These are phyloP conservation scores for Lathamus discolor DNA, from an alignment of 2,113 vertebrate genomes.

Conservation along the genomic window DNA sequence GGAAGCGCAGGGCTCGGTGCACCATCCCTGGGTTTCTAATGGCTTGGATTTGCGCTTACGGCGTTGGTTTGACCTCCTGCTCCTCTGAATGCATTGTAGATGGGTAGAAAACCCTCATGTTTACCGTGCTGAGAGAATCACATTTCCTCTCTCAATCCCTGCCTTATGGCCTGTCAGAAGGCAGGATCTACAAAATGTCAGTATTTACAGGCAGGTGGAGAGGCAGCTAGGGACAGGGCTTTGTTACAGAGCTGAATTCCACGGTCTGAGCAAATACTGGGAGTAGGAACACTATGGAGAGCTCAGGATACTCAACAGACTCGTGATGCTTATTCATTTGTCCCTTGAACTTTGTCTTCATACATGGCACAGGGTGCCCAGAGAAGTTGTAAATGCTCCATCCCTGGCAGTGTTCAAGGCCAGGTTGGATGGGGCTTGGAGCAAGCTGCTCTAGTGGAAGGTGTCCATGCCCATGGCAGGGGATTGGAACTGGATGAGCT, in stretches of 20 bases:
- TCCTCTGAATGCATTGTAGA: background rate
- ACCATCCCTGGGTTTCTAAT: background rate
- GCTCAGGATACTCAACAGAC: background rate
- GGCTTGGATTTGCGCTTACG: background rate
- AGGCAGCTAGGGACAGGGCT: background rate
- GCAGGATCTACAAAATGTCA: background rate
- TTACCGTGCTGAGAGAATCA: background rate
- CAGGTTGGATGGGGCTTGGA: background rate
- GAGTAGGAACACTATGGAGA: fast-evolving
- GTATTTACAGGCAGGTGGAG: background rate
- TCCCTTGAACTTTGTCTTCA: background rate
- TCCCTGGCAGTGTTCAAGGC: background rate
- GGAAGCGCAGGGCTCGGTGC: background rate
- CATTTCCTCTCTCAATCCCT: background rate
- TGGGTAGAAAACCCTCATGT: background rate
- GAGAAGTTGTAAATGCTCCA: background rate
- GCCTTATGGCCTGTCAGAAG: background rate
- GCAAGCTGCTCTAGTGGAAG: background rate
- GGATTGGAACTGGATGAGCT: background rate
- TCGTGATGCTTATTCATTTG: background rate
- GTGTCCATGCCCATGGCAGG: background rate
- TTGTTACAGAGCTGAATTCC: background rate
- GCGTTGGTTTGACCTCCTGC: background rate
- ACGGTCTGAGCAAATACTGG: background rate
- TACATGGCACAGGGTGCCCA: background rate